Conservation (phyloP, 2,888 invertebrate genomes). For the Pomacea canaliculata region DNA sequence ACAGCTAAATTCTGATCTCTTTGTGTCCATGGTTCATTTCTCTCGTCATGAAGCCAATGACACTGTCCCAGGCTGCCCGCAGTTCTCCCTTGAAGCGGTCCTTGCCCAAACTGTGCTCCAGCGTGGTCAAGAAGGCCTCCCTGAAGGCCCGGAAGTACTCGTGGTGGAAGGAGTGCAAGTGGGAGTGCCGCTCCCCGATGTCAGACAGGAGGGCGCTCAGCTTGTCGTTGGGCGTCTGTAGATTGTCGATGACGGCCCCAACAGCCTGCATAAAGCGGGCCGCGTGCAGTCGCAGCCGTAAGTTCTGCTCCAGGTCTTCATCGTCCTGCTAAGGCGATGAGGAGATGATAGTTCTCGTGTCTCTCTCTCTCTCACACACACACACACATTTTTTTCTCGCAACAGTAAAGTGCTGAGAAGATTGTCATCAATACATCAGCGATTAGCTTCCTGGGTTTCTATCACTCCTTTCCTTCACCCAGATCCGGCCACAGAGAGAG, state of each 20-base stretch:
- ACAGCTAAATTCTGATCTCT: too few species aligned
- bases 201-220: neutral
- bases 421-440: too few species aligned
- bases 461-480: too few species aligned
- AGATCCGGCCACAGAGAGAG: too few species aligned
- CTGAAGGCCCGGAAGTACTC: neutral
- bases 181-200: neutral
- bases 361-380: too few species aligned
- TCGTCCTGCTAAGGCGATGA: neutral
- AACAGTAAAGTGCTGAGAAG: too few species aligned
- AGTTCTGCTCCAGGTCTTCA: neutral
- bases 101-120: neutral
- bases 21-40: neutral
- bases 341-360: too few species aligned
- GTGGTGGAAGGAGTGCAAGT: neutral
- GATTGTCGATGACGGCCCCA: neutral
- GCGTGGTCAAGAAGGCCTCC: neutral
- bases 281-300: neutral
- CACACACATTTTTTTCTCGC: too few species aligned
- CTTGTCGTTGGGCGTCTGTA: neutral
- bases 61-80: neutral
- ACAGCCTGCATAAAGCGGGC: constrained; percentile 2
- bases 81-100: neutral
- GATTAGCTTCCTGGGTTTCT: too few species aligned
- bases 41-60: neutral